Conservation (phyloP, 2,113 vertebrate genomes). For the Corvus hawaiiensis region DNA sequence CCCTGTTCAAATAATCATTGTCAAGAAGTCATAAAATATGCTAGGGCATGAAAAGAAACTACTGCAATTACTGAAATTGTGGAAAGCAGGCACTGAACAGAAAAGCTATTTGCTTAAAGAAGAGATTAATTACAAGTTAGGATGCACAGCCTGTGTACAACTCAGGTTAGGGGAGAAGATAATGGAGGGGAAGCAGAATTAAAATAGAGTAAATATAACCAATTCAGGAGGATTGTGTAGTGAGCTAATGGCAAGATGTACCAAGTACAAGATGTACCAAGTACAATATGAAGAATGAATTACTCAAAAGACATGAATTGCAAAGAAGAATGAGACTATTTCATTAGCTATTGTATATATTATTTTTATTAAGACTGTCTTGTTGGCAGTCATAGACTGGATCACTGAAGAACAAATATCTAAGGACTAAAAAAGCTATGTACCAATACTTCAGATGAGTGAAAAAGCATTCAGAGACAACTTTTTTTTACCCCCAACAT, state of each 20-base stretch:
- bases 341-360: background rate
- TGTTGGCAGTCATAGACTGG: background rate
- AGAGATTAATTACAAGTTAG: background rate
- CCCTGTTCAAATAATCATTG: background rate
- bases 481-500: fast-evolving
- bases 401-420: background rate
- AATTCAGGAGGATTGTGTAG: background rate
- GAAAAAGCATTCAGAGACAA: background rate
- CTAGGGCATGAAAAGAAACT: conserved; percentile 8
- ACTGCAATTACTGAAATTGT: background rate
- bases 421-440: background rate
- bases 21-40: conserved; percentile 37
- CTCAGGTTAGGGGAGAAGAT: background rate
- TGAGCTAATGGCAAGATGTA: background rate
- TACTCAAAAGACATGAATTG: background rate
- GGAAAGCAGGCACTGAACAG: background rate
- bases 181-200: background rate
- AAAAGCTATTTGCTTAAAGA: background rate
- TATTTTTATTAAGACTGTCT: background rate
- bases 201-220: background rate
- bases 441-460: background rate
- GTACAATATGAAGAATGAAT: background rate
- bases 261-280: background rate
- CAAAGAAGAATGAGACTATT: background rate
- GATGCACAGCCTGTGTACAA: background rate